Conservation (phyloP, 64 coral and sea anemone species). For the Acropora yongei region DNA sequence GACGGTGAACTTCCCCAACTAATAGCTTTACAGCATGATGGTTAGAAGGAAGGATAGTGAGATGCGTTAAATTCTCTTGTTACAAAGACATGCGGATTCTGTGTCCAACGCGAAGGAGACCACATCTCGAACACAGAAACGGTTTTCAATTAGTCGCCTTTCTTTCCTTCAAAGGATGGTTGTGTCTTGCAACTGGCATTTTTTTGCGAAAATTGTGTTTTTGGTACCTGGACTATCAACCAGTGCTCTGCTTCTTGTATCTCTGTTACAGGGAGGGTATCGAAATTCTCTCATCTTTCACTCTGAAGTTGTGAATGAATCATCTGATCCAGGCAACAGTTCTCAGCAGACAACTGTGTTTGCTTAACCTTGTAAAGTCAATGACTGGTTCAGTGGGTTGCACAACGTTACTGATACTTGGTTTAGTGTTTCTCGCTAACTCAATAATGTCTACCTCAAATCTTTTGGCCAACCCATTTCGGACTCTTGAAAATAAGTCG, state of each 20-base stretch:
- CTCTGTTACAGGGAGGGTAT: neutral
- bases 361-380: neutral
- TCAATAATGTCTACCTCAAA: neutral
- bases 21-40: neutral
- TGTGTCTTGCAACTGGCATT: neutral
- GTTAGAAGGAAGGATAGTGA: neutral
- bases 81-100: neutral
- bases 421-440: neutral
- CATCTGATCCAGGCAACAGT: neutral
- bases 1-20: neutral
- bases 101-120: neutral
- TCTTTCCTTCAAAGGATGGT: neutral
- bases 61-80: neutral
- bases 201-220: neutral
- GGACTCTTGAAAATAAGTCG: neutral
- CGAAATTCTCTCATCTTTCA: neutral
- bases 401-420: neutral
- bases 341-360: neutral
- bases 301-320: neutral
- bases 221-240: neutral
- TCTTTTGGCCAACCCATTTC: neutral
- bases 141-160: neutral
- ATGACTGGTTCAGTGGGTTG: neutral
- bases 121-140: neutral
- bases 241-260: neutral